Conservation (phyloP, 1,140 invertebrate species). For the Mycetomoellerius zeteki region DNA sequence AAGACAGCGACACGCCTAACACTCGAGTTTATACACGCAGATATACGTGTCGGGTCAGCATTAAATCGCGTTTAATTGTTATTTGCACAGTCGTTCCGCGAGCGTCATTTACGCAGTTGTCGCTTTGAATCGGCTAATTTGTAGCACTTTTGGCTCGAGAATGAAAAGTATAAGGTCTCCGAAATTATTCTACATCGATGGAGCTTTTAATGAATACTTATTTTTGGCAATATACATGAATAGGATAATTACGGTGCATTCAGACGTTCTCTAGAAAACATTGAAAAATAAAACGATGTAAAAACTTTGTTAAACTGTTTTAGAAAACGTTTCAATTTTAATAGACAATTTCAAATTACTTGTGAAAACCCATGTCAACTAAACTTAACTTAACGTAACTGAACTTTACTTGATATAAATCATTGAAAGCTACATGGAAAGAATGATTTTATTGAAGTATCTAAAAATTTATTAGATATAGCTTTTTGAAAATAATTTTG, state of each 20-base stretch:
- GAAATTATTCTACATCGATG: conserved; percentile 5
- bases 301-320: background rate
- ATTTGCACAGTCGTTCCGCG: conserved; percentile 65
- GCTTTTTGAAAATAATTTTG: no score
- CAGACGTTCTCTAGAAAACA: background rate
- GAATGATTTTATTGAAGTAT: no score
- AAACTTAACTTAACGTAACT: conserved; percentile 16
- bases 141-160: background rate
- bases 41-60: background rate
- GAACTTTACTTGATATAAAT: background rate
- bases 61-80: conserved; percentile 68
- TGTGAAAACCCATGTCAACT: background rate
- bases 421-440: background rate
- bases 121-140: conserved; percentile 58
- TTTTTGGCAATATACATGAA: conserved; percentile 11
- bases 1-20: conserved; percentile 48
- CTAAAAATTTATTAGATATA: no score
- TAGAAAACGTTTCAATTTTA: background rate
- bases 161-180: background rate
- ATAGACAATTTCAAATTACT: background rate
- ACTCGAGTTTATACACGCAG: conserved; percentile 32
- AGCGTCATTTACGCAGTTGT: conserved; percentile 64
- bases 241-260: background rate
- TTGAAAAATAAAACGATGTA: no score
- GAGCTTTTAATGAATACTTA: background rate